Evolutionary conservation across 1,140 invertebrate genomes (phyloP).

Genomic region (Stegodyphus dumicola): DNA sequence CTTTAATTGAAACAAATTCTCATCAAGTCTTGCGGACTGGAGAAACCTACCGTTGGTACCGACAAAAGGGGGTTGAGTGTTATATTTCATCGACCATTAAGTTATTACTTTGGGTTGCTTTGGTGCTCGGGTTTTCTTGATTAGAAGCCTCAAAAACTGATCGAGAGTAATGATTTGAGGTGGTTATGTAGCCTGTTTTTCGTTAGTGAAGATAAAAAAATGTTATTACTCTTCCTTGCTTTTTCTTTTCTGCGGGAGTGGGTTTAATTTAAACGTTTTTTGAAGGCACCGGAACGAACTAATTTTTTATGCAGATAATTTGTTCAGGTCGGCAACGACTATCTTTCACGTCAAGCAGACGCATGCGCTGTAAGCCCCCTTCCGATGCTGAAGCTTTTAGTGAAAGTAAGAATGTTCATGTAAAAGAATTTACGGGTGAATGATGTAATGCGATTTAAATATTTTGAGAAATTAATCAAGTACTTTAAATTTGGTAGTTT

Average conservation of each 20-base stretch:
- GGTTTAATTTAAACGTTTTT: constrained; percentile 60
- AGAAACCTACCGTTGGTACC: neutral
- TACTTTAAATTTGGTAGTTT: too few relatives aligned
- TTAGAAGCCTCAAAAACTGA: constrained; percentile 58
- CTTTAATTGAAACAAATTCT: constrained; percentile 62
- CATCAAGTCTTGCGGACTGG: constrained; percentile 40
- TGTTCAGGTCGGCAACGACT: constrained; percentile 32
- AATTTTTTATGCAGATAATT: constrained; percentile 60
- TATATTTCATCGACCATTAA: constrained; percentile 61
- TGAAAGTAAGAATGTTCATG: too few relatives aligned
- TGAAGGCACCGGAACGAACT: constrained; percentile 53
- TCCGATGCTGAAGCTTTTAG: neutral
- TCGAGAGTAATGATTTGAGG: constrained; percentile 52
- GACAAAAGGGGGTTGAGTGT: constrained; percentile 13
- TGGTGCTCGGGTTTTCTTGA: constrained; percentile 38
- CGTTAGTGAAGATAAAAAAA: constrained; percentile 54
- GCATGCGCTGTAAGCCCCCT: constrained; percentile 1
- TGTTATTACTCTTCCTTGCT: constrained; percentile 52
- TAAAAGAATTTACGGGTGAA: too few relatives aligned
- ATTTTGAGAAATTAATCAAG: too few relatives aligned
- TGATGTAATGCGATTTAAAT: too few relatives aligned
- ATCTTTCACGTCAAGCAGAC: constrained; percentile 20
- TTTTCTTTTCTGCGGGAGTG: constrained; percentile 5
- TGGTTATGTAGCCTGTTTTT: constrained; percentile 58
- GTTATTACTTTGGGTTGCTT: constrained; percentile 57